These are phyloP conservation scores for Bombycilla garrulus DNA, from an alignment of 2,113 vertebrate genomes.

Conservation along the genomic window DNA sequence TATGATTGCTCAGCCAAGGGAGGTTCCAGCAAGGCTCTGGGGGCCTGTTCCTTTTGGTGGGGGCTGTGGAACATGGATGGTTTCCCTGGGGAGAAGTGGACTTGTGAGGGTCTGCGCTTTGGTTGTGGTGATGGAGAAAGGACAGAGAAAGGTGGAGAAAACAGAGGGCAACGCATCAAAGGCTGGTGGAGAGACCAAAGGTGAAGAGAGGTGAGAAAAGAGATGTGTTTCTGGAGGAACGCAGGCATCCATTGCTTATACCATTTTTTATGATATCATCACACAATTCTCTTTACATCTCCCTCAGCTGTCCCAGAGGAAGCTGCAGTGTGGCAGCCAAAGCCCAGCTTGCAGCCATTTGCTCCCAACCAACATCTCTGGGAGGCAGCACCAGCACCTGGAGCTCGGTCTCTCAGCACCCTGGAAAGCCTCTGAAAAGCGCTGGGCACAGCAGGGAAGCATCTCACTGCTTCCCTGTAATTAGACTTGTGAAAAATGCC, in stretches of 20 bases:
- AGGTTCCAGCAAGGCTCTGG: not conserved
- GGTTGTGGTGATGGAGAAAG: not conserved
- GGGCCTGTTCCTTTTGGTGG: not conserved
- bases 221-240: not conserved
- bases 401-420: not conserved
- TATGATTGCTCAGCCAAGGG: not conserved
- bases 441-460: not conserved
- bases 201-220: not conserved
- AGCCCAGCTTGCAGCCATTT: not conserved
- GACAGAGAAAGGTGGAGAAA: not conserved
- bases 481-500: not conserved
- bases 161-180: not conserved
- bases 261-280: not conserved
- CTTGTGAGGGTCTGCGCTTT: not conserved
- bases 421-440: fast-evolving
- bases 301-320: not conserved
- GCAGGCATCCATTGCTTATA: not conserved
- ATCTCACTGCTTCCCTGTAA: slow-evolving; percentile 3
- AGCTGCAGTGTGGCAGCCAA: not conserved
- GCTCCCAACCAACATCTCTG: not conserved
- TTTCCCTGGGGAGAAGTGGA: not conserved
- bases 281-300: not conserved
- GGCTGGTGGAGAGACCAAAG: not conserved
- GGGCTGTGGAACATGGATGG: not conserved
- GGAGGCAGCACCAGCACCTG: not conserved